Percentiles rank a stretch among this genome's conserved stretches.
Conservation (phyloP, 2,113 vertebrate species). For the Myocastor coypus region DNA sequence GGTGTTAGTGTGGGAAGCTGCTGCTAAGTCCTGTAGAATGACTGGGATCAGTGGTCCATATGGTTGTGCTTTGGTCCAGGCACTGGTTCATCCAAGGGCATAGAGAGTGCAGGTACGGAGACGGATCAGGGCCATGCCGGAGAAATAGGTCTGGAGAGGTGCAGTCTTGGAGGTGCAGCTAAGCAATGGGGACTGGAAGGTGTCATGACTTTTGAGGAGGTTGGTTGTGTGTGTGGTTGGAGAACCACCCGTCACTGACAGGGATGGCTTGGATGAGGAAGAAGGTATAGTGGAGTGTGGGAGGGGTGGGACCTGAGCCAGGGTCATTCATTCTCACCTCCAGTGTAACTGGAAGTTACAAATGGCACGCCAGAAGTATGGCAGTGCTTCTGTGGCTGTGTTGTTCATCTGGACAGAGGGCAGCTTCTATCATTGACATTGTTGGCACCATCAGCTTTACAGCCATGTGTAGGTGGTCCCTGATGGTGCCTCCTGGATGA, state of each 20-base stretch:
- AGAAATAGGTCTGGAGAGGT: not conserved
- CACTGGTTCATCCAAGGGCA: not conserved
- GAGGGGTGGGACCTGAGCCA: not conserved
- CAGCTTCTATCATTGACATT: not conserved
- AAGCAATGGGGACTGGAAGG: not conserved
- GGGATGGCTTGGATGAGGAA: not conserved
- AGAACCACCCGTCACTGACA: too few species aligned
- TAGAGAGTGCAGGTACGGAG: accelerated
- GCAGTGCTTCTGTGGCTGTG: not conserved
- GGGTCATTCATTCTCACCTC: too few species aligned
- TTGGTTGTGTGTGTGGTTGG: not conserved
- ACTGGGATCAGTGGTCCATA: too few species aligned
- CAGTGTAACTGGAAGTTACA: too few species aligned
- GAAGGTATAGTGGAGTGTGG: not conserved
- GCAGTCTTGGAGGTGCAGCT: not conserved
- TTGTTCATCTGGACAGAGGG: not conserved
- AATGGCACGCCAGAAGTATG: too few species aligned
- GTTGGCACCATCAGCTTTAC: not conserved
- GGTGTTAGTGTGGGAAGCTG: not conserved
- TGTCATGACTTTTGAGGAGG: not conserved
- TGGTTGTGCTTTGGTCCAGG: not conserved
- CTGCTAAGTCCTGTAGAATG: not conserved
- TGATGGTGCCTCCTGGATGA: not conserved
- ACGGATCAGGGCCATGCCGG: not conserved
- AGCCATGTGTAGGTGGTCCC: not conserved